phyloP scores from a whole-genome alignment of 2,888 invertebrate genomes.

The Hypena proboscidalis region DNA sequence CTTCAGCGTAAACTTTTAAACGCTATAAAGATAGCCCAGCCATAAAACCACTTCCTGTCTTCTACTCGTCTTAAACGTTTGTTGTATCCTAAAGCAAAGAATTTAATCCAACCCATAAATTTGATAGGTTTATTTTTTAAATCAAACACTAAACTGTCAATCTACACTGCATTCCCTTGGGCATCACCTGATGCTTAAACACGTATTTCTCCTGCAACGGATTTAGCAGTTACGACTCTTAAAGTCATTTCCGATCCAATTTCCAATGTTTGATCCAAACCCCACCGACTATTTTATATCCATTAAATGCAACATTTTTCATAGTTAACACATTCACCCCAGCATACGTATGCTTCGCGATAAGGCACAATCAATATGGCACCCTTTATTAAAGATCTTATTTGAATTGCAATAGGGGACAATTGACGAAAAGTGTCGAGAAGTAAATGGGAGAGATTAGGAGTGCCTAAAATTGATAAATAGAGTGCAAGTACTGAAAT shows the following conservation, averaged over 20 bases:
- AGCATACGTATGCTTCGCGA: conserved; percentile 37
- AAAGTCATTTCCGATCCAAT: conserved; percentile 23
- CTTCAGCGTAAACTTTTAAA: no score
- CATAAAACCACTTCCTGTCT: no score
- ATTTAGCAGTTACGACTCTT: conserved; percentile 16
- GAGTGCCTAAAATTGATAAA: conserved; percentile 31
- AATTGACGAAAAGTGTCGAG: conserved; percentile 30
- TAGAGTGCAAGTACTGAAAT: neutral
- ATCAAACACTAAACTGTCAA: neutral
- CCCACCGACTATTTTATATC: conserved; percentile 34
- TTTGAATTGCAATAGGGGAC: conserved; percentile 39
- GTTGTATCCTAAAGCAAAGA: no score
- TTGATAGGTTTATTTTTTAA: no score
- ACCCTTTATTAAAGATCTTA: conserved; percentile 40
- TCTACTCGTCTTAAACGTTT: no score
- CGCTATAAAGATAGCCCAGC: no score
- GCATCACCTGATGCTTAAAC: conserved; percentile 6
- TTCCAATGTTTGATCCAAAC: conserved; percentile 21
- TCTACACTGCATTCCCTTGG: neutral
- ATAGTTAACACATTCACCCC: conserved; percentile 51
- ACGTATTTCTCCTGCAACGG: neutral
- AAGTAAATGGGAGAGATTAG: conserved; percentile 22
- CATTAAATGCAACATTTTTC: conserved; percentile 46
- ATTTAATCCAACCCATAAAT: no score
- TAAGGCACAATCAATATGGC: conserved; percentile 35